phyloP scores from a whole-genome alignment of 2,888 invertebrate species.

The Philhelius pedissequus region DNA sequence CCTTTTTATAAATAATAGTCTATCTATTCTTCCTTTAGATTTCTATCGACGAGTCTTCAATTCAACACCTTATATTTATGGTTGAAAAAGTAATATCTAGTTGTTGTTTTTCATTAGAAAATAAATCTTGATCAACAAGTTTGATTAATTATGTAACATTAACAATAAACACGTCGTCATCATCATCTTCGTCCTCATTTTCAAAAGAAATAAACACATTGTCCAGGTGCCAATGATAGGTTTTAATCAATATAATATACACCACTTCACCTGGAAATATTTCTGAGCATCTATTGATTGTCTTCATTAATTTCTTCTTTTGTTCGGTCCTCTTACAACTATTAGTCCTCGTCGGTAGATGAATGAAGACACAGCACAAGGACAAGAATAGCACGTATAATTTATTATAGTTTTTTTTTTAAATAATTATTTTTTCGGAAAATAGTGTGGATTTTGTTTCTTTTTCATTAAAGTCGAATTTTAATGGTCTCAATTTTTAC shows the following conservation, averaged over 20 bases:
- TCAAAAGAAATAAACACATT: background rate
- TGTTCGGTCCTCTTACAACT: too few relatives aligned
- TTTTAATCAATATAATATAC: background rate
- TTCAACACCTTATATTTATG: background rate
- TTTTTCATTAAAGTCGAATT: too few relatives aligned
- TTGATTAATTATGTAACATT: constrained; percentile 13
- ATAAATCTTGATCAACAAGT: constrained; percentile 20
- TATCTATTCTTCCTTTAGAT: too few relatives aligned
- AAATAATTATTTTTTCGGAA: too few relatives aligned
- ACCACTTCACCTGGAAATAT: constrained; percentile 2
- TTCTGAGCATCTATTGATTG: background rate
- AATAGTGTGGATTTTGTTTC: too few relatives aligned
- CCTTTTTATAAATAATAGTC: too few relatives aligned
- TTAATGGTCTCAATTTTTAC: too few relatives aligned
- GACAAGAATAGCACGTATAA: background rate
- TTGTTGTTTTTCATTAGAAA: background rate
- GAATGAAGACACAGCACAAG: background rate
- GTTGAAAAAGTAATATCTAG: background rate
- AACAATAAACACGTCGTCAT: background rate
- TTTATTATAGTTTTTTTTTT: background rate
- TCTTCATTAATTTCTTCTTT: constrained; percentile 4
- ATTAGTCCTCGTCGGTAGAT: constrained; percentile 3
- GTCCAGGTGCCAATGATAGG: background rate
- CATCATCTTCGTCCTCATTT: background rate
- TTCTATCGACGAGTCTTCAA: too few relatives aligned